Evolutionary conservation across 2,113 vertebrate species (phyloP), one percentile per base, ranked within the genome.

Genomic region (Lophura nycthemera): DNA sequence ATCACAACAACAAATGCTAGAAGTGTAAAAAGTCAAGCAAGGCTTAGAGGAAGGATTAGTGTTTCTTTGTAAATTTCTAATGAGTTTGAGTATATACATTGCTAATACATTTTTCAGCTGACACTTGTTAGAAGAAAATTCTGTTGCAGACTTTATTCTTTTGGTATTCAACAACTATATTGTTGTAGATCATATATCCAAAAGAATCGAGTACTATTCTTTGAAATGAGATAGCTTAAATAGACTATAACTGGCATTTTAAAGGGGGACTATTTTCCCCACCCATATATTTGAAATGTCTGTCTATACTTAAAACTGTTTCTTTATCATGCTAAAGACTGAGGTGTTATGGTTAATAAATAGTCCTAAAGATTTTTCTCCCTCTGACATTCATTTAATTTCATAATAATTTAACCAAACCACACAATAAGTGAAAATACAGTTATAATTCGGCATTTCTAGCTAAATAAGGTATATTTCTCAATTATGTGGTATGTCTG

Each of bases 161-260:
- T 22, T 22, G 61, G 7, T 0, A 0, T 45, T 47, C 22, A 42
- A 56, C 18, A 59, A 10, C 3, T 43, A 43, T 3, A 13, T 63
- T 40, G 47, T 7, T 29, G 30, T 25, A 70, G 15, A 50, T 5
- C 38, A 9, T 22, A 61, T 47, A 88, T 79, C 57, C 36, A 36
- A 67, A 85, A 91, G 14, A 5, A 47, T 34, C 13, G 32, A 90
- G 5, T 2, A 4, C 27, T 69, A 6, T 2, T 9, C 14, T 89
- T 82, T 57, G 11, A 70, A 72, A 69, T 42, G 34, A 76, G 19
- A 21, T 45, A 13, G 10, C 4, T 71, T 32, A 67, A 82, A 72
- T 8, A 72, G 40, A 32, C 25, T 42, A 47, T 6, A 10, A 60
- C 48, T 27, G 34, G 4, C 8, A 15, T 56, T 78, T 84, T 57